Conservation (phyloP, 2,113 vertebrate species). For the Pycnonotus jocosus region DNA sequence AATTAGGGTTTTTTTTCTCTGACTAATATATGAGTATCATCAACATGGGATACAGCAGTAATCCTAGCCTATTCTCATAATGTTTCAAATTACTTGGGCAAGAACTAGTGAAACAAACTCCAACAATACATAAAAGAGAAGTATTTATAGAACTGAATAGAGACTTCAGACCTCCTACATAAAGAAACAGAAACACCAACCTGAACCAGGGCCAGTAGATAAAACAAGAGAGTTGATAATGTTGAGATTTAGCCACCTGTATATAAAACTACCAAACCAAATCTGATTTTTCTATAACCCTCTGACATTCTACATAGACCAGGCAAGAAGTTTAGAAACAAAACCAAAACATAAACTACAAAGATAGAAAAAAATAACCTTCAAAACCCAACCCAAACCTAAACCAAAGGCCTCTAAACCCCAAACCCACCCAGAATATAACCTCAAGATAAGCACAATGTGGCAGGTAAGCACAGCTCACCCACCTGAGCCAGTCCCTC, state of each 20-base stretch:
- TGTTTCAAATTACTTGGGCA: neutral
- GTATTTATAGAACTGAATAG: neutral
- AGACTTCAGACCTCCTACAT: neutral
- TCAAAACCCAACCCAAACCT: neutral
- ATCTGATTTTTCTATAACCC: neutral
- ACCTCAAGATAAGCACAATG: neutral
- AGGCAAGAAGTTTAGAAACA: neutral
- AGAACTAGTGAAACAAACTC: neutral
- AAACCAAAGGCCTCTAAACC: neutral
- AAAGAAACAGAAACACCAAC: neutral
- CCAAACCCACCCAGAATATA: neutral
- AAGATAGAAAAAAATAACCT: neutral
- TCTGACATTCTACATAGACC: neutral
- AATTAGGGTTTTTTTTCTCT: neutral
- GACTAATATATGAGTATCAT: neutral
- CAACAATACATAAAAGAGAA: neutral
- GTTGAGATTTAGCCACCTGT: neutral
- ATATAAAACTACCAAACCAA: neutral
- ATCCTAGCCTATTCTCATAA: neutral
- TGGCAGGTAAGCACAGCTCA: neutral
- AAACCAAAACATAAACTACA: neutral
- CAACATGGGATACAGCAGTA: neutral
- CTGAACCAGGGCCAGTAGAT: neutral
- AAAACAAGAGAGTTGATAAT: neutral
- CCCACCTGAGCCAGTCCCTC: rapidly evolving